Evolutionary conservation across 1,140 invertebrate genomes (phyloP).

Genomic region (Leptinotarsa lineolata): DNA sequence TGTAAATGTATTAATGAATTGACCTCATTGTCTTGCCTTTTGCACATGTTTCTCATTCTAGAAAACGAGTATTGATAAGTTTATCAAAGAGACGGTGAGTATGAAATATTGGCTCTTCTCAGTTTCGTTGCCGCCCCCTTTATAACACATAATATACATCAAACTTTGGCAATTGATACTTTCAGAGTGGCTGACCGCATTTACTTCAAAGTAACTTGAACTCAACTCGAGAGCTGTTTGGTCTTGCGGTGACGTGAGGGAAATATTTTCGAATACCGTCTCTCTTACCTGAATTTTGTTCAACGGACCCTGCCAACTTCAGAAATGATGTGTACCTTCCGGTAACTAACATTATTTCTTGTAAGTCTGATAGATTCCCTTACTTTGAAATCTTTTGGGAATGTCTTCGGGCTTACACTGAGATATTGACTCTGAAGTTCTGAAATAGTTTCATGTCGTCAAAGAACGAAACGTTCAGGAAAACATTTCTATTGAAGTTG

Average conservation of each 20-base stretch:
- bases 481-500: background rate
- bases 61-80: too few species aligned
- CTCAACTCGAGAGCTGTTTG: background rate
- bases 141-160: too few species aligned
- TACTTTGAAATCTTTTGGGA: background rate
- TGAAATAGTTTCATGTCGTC: background rate
- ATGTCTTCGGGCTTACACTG: background rate
- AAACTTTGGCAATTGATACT: background rate
- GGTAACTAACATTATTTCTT: background rate
- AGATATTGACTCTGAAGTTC: background rate
- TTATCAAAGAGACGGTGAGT: too few species aligned
- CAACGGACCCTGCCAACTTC: background rate
- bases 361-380: background rate
- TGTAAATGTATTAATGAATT: too few species aligned
- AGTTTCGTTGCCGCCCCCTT: too few species aligned
- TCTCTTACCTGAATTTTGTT: background rate
- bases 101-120: too few species aligned
- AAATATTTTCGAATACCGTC: background rate
- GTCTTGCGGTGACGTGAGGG: background rate
- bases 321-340: background rate
- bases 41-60: too few species aligned
- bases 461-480: background rate
- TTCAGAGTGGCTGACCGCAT: slow-evolving; percentile 1
- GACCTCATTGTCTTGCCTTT: too few species aligned
- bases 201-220: slow-evolving; percentile 3